Evolutionary conservation across 2,797 vertebrate species (phyloP).

Genomic region (Crocodylus rhombifer): DNA sequence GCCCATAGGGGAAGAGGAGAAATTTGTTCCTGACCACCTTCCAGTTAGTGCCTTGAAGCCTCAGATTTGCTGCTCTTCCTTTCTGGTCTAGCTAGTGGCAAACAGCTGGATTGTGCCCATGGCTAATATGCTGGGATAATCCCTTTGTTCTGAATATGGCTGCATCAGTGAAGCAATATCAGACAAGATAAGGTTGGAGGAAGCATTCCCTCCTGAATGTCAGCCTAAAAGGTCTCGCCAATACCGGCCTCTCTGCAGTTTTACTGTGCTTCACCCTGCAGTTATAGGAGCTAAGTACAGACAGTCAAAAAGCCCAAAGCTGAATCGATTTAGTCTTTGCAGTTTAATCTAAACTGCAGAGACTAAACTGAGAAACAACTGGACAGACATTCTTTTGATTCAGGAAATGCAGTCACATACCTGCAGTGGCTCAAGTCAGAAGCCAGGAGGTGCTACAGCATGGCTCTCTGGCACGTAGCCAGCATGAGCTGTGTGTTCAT

Average conservation of each 20-base stretch:
- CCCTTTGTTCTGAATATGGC: background rate
- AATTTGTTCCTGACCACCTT: background rate
- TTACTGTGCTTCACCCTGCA: background rate
- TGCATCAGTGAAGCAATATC: background rate
- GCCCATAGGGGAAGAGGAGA: background rate
- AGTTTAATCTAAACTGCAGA: too few species aligned
- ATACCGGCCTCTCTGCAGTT: background rate
- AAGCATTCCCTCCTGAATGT: background rate
- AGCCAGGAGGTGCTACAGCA: too few species aligned
- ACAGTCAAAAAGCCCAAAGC: too few species aligned
- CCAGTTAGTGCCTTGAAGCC: background rate
- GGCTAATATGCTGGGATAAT: background rate
- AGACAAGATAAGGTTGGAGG: background rate
- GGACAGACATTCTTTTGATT: too few species aligned
- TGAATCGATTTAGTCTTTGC: too few species aligned
- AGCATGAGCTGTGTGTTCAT: too few species aligned
- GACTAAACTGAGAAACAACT: too few species aligned
- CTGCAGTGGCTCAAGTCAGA: too few species aligned
- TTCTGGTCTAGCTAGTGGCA: background rate
- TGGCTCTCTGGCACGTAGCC: too few species aligned
- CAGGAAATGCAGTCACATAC: too few species aligned
- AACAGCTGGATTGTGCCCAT: background rate
- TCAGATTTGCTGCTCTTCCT: background rate
- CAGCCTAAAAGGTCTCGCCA: background rate
- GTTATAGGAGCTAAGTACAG: too few species aligned